Conservation (phyloP, 2,888 invertebrate genomes). For the Subacronicta megacephala region DNA sequence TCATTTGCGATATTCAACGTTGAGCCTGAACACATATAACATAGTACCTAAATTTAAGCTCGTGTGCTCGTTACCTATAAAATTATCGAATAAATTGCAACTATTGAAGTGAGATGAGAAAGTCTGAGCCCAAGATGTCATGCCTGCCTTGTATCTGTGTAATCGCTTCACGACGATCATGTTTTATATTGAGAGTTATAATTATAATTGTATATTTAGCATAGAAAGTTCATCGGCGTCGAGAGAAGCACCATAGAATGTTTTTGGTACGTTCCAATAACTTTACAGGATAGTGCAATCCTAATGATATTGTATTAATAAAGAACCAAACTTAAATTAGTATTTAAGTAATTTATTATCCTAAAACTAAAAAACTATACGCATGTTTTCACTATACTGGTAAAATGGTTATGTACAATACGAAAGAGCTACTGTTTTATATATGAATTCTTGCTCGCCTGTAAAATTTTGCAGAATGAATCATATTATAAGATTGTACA, state of each 20-base stretch:
- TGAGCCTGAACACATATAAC: slow-evolving; percentile 31
- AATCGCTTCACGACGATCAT: slow-evolving; percentile 81
- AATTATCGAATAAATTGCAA: slow-evolving; percentile 47
- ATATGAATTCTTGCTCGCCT: slow-evolving; percentile 90
- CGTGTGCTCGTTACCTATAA: slow-evolving; percentile 52
- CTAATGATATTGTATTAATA: slow-evolving; percentile 90
- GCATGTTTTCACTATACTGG: slow-evolving; percentile 90
- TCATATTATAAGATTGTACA: slow-evolving; percentile 90
- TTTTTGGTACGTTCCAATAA: slow-evolving; percentile 86
- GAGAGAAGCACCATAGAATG: slow-evolving; percentile 85
- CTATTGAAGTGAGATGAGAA: slow-evolving; percentile 74
- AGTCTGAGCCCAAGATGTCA: slow-evolving; percentile 74
- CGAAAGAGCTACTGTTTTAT: slow-evolving; percentile 90
- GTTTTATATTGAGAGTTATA: slow-evolving; percentile 76
- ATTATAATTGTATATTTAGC: slow-evolving; percentile 81
- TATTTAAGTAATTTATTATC: slow-evolving; percentile 90
- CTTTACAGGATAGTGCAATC: slow-evolving; percentile 88
- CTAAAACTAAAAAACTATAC: slow-evolving; percentile 89
- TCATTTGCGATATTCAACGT: slow-evolving; percentile 37
- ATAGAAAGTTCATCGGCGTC: slow-evolving; percentile 89
- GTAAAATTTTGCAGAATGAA: slow-evolving; percentile 90
- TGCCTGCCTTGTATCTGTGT: slow-evolving; percentile 85
- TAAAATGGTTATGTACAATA: slow-evolving; percentile 90
- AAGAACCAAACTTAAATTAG: slow-evolving; percentile 90
- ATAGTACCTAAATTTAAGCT: slow-evolving; percentile 43